Percentiles rank a stretch among this genome's conserved stretches.
Evolutionary conservation across 1,140 invertebrate species (phyloP).

Genomic region (Laodelphax striatellus): DNA sequence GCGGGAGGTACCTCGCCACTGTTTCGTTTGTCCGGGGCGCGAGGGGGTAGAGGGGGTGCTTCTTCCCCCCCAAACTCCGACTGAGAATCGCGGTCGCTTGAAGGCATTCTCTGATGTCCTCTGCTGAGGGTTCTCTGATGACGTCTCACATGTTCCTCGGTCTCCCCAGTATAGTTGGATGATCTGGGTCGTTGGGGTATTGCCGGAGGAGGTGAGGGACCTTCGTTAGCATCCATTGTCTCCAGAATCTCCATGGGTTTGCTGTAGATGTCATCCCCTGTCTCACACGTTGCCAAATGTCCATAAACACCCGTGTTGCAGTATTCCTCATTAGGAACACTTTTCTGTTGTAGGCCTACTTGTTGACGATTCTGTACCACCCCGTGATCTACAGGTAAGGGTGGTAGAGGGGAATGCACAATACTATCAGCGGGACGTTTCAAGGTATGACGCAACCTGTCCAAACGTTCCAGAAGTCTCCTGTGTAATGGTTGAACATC

Average conservation of each 20-base stretch:
- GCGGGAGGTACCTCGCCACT: slow-evolving; percentile 38
- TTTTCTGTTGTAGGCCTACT: slow-evolving; percentile 25
- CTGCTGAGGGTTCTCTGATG: slow-evolving; percentile 8
- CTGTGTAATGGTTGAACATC: slow-evolving; percentile 80
- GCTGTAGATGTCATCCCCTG: slow-evolving; percentile 47
- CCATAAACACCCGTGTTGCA: slow-evolving; percentile 33
- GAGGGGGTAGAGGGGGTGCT: slow-evolving; percentile 46
- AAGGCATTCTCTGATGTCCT: not conserved
- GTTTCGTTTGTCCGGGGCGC: slow-evolving; percentile 42
- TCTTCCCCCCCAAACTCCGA: slow-evolving; percentile 29
- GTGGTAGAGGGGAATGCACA: slow-evolving; percentile 64
- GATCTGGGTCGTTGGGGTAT: slow-evolving; percentile 43
- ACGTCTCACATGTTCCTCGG: not conserved
- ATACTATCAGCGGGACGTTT: slow-evolving; percentile 19
- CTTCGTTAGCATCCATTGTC: slow-evolving; percentile 9
- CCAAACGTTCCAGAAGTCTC: slow-evolving; percentile 72
- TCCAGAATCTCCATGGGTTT: slow-evolving; percentile 34
- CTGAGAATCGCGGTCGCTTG: not conserved
- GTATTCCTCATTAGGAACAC: slow-evolving; percentile 25
- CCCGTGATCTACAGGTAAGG: slow-evolving; percentile 48
- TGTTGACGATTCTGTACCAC: not conserved
- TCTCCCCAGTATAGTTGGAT: not conserved
- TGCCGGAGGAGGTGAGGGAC: slow-evolving; percentile 34
- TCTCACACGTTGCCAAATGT: slow-evolving; percentile 29
- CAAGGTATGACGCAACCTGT: slow-evolving; percentile 50